These are phyloP conservation scores for Penaeus monodon DNA, from an alignment of 2,888 invertebrate genomes.

Conservation along the genomic window DNA sequence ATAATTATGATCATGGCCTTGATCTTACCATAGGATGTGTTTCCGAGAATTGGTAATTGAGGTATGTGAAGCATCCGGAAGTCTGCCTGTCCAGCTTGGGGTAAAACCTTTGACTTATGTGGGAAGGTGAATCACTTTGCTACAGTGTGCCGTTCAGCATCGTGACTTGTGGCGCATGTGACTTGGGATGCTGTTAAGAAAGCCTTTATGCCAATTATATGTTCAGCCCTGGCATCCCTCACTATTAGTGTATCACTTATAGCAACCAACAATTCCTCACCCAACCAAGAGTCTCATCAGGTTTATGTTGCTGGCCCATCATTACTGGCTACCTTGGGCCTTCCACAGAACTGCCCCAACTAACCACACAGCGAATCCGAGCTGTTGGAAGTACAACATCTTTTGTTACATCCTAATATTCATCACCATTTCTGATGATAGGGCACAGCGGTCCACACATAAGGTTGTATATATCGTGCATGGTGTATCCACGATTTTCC, in stretches of 20 bases:
- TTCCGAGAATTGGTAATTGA: too few relatives aligned
- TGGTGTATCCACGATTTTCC: neutral
- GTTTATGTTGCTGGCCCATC: neutral
- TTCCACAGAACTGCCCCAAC: neutral
- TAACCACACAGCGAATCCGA: neutral
- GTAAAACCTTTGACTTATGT: neutral
- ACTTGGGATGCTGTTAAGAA: neutral
- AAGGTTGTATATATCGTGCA: slow-evolving; percentile 1
- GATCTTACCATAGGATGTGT: too few relatives aligned
- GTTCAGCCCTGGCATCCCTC: neutral
- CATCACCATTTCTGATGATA: neutral
- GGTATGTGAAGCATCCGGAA: neutral
- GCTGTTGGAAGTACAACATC: neutral
- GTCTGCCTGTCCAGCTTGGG: neutral
- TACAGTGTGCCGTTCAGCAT: neutral
- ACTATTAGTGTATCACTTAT: neutral
- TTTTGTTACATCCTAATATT: neutral
- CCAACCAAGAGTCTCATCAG: neutral
- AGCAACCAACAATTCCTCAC: neutral
- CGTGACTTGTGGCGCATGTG: neutral
- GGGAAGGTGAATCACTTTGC: neutral
- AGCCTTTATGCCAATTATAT: neutral
- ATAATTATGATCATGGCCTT: too few relatives aligned
- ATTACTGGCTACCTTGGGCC: neutral
- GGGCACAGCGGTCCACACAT: neutral